Evolutionary conservation across 2,888 invertebrate species (phyloP).

Genomic region (Idaea straminata): DNA sequence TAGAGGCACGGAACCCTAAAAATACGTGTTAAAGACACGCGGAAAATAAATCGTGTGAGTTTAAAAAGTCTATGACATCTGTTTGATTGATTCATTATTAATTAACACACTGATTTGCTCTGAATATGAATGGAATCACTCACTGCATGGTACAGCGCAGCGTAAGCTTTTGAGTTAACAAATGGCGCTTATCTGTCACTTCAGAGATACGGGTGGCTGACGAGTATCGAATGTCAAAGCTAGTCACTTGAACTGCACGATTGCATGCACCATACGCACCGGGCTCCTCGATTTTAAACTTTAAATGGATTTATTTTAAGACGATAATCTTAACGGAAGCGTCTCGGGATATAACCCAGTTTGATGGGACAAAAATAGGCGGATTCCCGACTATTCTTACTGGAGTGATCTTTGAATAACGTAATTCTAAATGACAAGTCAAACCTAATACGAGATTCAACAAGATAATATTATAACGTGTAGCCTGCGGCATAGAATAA

Average conservation of each 20-base stretch:
- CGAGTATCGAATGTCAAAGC: constrained; percentile 53
- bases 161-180: constrained; percentile 41
- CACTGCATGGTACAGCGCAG: not conserved
- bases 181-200: constrained; percentile 57
- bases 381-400: constrained; percentile 22
- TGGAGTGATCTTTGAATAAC: no score
- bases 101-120: not conserved
- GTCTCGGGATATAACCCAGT: constrained; percentile 39
- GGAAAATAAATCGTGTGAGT: no score
- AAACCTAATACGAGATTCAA: no score
- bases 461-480: no score
- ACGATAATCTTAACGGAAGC: constrained; percentile 31
- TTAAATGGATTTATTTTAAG: constrained; percentile 42
- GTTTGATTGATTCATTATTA: not conserved
- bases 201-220: constrained; percentile 45
- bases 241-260: constrained; percentile 31
- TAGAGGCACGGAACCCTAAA: no score
- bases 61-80: no score
- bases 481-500: no score
- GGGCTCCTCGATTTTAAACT: constrained; percentile 35
- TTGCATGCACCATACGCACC: no score
- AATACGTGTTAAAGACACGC: no score
- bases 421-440: no score
- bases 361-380: constrained; percentile 23
- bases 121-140: not conserved